Base-by-base conservation (phyloP, 1,140 invertebrate species). In the Trissolcus basalis region DNA sequence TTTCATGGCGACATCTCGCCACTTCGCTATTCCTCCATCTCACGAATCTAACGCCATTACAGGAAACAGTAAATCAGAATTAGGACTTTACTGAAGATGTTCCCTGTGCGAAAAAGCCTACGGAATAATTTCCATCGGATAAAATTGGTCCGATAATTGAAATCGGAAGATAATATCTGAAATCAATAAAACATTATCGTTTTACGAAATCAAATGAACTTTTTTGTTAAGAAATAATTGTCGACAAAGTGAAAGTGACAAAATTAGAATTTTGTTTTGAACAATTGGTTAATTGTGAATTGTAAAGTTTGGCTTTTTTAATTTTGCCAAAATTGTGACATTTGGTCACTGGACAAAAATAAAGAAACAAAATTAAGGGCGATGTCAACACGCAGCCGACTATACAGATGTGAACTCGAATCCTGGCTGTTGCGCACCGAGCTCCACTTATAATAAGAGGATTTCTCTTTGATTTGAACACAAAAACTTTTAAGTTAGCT, bases 1-100 rank as follows among this genome's bases (percentile, higher is more conserved):
- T 56, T 80, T 78, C 78, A 81, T 79, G 80, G 79, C 79, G 78
- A 80, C 83, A 84, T 85, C 83, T 85, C 79, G 69, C 78, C 60
- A 77, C 74, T 76, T 80, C 70, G 65, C 58, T 59, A 70, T 69
- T 80, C 72, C 73, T 75, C 48, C 75, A 43, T 69, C 50, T 68
- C 59, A 77, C 76, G 67, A 70, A 73, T 69, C 59, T 79, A 68
- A 59, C 61, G 48, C 51, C 61, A 50, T 69, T 63, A 69, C 44
- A 60, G 50, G 70, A 78, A 68, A 78, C 75, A 67, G 70, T 83
- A 82, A 83, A 82, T 82, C 80, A 82, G 77, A 79, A 84, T 84
- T 81, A 84, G 54, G 67, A 68, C 47, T 49, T 15, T 36, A 35
- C 55, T 58, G 27, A 82, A 79, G 78, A 78, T 63, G 74, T 54